Evolutionary conservation across 2,113 vertebrate species (phyloP).

Genomic region (Microcebus lehilahytsara): DNA sequence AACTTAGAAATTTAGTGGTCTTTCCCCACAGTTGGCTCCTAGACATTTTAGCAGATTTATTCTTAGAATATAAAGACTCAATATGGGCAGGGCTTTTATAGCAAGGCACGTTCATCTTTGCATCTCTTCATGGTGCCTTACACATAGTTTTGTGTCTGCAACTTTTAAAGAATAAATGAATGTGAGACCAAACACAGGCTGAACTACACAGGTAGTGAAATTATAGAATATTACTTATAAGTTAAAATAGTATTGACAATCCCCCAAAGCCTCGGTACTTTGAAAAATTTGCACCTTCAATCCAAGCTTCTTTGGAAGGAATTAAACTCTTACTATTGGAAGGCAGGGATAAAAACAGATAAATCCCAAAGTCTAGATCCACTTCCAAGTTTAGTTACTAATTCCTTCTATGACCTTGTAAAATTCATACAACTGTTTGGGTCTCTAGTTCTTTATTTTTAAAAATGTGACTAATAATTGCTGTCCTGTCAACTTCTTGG

Average conservation of each 20-base stretch:
- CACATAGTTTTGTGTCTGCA: not conserved
- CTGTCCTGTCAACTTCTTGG: not conserved
- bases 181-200: not conserved
- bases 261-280: not conserved
- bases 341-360: not conserved
- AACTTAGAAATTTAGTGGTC: not conserved
- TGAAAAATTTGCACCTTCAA: not conserved
- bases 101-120: not conserved
- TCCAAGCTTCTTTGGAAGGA: slow-evolving; percentile 24
- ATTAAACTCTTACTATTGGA: not conserved
- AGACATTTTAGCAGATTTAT: not conserved
- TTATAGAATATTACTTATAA: not conserved
- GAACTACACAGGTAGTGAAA: not conserved
- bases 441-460: not conserved
- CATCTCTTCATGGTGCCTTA: not conserved
- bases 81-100: not conserved
- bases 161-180: not conserved
- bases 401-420: not conserved
- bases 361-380: not conserved
- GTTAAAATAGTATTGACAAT: not conserved
- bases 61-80: not conserved
- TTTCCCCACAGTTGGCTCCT: not conserved
- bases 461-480: not conserved
- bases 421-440: not conserved
- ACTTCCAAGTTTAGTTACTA: slow-evolving; percentile 5